Percentiles rank a stretch among this genome's conserved stretches.
These are phyloP conservation scores for Eledona agricola DNA, from an alignment of 2,888 invertebrate species.

Conservation along the genomic window DNA sequence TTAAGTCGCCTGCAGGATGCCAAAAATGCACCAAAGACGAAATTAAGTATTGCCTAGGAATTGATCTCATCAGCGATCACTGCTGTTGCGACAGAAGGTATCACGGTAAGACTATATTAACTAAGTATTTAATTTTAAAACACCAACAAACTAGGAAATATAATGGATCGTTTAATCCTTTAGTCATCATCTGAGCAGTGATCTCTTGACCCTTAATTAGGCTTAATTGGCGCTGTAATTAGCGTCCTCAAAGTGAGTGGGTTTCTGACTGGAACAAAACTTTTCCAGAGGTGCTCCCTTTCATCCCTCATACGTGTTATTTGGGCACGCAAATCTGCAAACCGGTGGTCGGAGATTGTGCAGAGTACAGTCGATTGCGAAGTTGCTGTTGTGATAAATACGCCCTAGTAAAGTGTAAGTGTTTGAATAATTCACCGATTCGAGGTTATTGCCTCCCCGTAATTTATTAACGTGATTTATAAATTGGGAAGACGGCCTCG, in stretches of 20 bases:
- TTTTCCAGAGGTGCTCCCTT: constrained; percentile 71
- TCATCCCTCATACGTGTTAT: constrained; percentile 75
- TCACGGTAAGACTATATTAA: constrained; percentile 61
- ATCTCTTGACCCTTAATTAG: constrained; percentile 6
- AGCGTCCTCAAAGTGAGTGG: neutral
- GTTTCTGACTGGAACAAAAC: constrained; percentile 12
- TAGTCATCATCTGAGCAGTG: no score
- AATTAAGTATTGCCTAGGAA: constrained; percentile 70
- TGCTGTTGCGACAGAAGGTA: constrained; percentile 70
- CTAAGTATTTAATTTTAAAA: no score
- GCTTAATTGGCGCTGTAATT: constrained; percentile 2
- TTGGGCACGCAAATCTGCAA: constrained; percentile 69
- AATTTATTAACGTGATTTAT: constrained; percentile 9
- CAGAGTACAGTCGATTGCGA: constrained; percentile 68
- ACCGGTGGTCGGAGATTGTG: constrained; percentile 70
- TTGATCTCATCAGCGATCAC: constrained; percentile 68
- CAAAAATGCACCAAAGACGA: constrained; percentile 70
- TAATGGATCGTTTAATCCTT: no score
- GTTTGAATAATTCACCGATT: constrained; percentile 1
- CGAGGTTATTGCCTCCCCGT: neutral
- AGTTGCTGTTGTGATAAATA: constrained; percentile 73
- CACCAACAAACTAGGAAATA: no score
- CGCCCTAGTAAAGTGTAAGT: constrained; percentile 70
- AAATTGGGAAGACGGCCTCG: constrained; percentile 13
- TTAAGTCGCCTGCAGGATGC: constrained; percentile 67